Conservation (phyloP, 2,888 invertebrate species). For the Megamerina dolium region DNA sequence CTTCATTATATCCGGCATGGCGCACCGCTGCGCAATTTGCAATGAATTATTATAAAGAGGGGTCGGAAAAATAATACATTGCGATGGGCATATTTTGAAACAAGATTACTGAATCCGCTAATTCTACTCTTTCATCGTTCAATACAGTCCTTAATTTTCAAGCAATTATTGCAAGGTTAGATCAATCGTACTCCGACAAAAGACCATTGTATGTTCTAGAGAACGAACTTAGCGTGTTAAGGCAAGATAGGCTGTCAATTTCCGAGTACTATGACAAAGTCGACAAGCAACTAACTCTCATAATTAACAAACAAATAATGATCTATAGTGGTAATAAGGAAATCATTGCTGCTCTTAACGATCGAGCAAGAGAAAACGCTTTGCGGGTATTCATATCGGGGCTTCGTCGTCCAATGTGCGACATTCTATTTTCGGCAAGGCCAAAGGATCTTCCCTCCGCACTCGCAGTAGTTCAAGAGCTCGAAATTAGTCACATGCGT, state of each 20-base stretch:
- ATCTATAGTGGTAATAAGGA: too few relatives aligned
- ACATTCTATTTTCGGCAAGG: slow-evolving; percentile 12
- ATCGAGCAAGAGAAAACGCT: slow-evolving; percentile 13
- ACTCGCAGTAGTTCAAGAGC: slow-evolving; percentile 12
- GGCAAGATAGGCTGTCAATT: slow-evolving; percentile 18
- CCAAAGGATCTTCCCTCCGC: slow-evolving; percentile 14
- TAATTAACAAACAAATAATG: too few relatives aligned
- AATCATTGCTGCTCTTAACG: slow-evolving; percentile 9
- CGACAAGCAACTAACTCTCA: slow-evolving; percentile 16
- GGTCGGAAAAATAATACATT: slow-evolving; percentile 11
- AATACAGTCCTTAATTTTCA: slow-evolving; percentile 18
- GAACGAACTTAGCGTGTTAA: slow-evolving; percentile 19
- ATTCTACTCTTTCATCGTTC: too few relatives aligned
- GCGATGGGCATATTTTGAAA: slow-evolving; percentile 11
- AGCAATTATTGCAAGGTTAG: slow-evolving; percentile 15
- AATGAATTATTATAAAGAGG: slow-evolving; percentile 3
- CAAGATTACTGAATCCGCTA: slow-evolving; percentile 13
- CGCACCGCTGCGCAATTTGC: slow-evolving; percentile 7
- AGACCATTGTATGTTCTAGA: slow-evolving; percentile 16
- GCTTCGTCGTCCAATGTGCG: slow-evolving; percentile 11
- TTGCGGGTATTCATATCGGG: slow-evolving; percentile 13
- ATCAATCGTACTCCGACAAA: slow-evolving; percentile 19
- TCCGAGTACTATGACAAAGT: slow-evolving; percentile 17
- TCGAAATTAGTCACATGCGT: slow-evolving; percentile 15
- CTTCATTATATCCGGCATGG: slow-evolving; percentile 6